Conservation (phyloP, 1,140 invertebrate genomes). For the Saccostrea echinata region DNA sequence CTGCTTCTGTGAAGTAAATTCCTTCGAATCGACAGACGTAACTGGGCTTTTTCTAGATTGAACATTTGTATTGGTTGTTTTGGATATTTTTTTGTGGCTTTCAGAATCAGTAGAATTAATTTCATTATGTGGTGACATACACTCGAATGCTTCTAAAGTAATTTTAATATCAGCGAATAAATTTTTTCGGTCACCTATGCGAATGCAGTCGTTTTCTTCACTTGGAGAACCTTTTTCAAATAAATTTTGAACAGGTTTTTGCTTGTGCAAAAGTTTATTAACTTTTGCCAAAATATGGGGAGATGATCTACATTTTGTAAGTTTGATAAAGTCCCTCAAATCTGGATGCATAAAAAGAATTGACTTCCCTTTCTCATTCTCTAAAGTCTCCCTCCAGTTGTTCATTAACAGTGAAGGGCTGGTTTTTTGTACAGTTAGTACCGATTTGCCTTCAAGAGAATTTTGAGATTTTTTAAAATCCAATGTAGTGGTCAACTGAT, state of each 20-base stretch:
- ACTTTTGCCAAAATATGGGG: not conserved
- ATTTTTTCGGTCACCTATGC: not conserved
- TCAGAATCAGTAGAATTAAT: not conserved
- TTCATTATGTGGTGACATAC: not conserved
- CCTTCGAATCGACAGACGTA: not conserved
- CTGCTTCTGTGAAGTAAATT: not conserved
- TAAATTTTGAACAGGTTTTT: not conserved
- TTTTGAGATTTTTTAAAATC: not conserved
- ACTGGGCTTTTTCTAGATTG: not conserved
- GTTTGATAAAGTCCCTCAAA: conserved; percentile 9
- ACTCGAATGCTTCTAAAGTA: not conserved
- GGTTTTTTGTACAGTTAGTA: not conserved
- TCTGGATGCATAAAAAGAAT: not conserved
- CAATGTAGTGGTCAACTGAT: not conserved
- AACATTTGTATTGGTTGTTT: not conserved
- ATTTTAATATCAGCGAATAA: not conserved
- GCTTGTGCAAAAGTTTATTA: not conserved
- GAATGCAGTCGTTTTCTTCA: not conserved
- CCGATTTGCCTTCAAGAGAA: not conserved
- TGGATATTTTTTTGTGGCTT: not conserved
- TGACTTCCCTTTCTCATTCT: not conserved
- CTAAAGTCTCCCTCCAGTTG: not conserved
- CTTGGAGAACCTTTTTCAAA: not conserved
- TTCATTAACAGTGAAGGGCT: not conserved
- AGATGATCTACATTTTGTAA: not conserved